Base-by-base conservation (phyloP, 2,113 vertebrate species). In the Bufo bufo region DNA sequence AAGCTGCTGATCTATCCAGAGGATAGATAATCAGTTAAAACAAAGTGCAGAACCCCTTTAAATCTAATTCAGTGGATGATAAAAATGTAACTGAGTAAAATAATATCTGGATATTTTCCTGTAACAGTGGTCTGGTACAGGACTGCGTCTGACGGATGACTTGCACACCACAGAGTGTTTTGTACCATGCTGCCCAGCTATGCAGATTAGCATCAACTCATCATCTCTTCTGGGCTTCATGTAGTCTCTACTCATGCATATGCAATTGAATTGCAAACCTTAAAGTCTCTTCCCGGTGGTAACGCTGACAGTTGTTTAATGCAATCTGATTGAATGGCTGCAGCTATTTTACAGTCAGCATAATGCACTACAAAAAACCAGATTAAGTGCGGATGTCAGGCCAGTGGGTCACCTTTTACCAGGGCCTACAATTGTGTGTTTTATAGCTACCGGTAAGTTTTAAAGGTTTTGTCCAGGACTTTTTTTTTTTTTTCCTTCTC, bases 231-330 rank as follows among this genome's bases (percentile, higher is more conserved):
- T 82, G 77, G 43, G 78, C 66, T 23, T 59, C 16, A 82, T 74
- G 52, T 81, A 59, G 54, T 81, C 77, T 87, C 52, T 72, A n/a
- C 85, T 87, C 86, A 87, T 87, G 43, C 77, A 82, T 87, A 87
- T 87, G 86, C 65, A 87, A 87, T 82, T 23, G 86, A 58, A 47
- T 82, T 61, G 86, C 49, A 54, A 50, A 86, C 85, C 75, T 54
- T 52, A 78, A 77, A 85, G 52, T 82, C 74, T 86, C 63, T 87
- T 87, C 78, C 49, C 54, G 49, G 61, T 81, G 63, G 52, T 59
- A 71, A 58, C 43, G 17, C 33, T 81, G 85, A 81, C 77, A 72
- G 77, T 81, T 71, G 63, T 19, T 59, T 87, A 80, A 47, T 49
- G 23, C 50, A 87, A 79, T 66, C 77, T 87, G 77, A 86, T 86